Evolutionary conservation across 2,797 vertebrate genomes (phyloP), one percentile per base, ranked within the genome.

Genomic region (Falco concolor): DNA sequence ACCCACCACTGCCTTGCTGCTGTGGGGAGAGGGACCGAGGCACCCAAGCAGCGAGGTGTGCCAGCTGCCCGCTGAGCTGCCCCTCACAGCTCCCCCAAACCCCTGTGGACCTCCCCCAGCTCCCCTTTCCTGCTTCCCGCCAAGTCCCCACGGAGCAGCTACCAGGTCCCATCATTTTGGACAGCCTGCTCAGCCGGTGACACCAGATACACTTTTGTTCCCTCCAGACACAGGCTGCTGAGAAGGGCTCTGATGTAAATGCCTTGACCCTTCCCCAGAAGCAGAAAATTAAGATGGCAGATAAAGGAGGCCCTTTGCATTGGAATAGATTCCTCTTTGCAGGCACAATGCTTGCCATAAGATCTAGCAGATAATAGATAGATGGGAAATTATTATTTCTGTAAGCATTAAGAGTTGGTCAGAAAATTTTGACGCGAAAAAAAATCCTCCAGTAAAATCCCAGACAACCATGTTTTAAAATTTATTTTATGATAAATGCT

Each of bases 1-100:
- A 63, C 25, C 34, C 67, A 6, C 1, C 0, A 25, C 56, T 47
- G n/a, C 47, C 54, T 12, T 8, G 60, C 12, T 0, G 0, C 27
- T 15, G 3, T 2, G 12, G 25, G n/a, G 20, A 87, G 30, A 22
- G 22, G 18, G 24, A 11, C 42, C 2, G 5, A 59, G 72, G 49
- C 7, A 3, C 34, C 18, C 20, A 9, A 17, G 73, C n/a, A 77
- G 45, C 13, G 16, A 67, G 40, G 16, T 7, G 14, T 20, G n/a
- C 27, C 72, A 52, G 34, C 27, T 42, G 14, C 21, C 44, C 50
- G 47, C 50, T 30, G 40, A 77, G 10, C n/a, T 84, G 19, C 11
- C 34, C 0, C 7, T 32, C 75, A 23, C 14, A 40, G 27, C 36
- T 80, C 19, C 53, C 28, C 28, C 23, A 44, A 6, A 50, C 19